Evolutionary conservation across 2,113 vertebrate species (phyloP).

Genomic region (Mohoua ochrocephala): DNA sequence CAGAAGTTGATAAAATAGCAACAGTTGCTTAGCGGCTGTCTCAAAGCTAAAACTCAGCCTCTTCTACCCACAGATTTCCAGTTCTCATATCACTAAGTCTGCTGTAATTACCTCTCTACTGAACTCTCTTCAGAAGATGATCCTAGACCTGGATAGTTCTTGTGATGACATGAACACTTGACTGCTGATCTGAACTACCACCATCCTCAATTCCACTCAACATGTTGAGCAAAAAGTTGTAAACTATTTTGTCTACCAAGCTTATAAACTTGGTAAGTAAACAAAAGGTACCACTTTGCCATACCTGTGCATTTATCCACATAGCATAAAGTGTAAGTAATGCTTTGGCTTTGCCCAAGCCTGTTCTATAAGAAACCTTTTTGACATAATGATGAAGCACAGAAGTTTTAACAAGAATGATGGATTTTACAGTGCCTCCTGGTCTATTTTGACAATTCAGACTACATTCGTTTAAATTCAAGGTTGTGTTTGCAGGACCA

Average conservation of each 20-base stretch:
- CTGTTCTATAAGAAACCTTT: background rate
- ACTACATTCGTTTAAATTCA: background rate
- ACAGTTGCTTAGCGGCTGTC: background rate
- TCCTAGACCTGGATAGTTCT: background rate
- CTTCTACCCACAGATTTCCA: background rate
- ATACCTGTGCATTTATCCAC: background rate
- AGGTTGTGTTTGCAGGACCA: background rate
- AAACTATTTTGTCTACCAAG: background rate
- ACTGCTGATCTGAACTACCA: background rate
- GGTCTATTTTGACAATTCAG: background rate
- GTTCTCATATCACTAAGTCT: background rate
- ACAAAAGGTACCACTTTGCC: background rate
- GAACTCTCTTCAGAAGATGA: background rate
- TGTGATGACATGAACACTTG: background rate
- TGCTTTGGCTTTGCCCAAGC: background rate
- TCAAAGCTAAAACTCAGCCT: background rate
- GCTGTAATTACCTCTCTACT: background rate
- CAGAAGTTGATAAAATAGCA: background rate
- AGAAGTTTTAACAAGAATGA: background rate
- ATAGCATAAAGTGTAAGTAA: background rate
- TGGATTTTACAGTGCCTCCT: background rate
- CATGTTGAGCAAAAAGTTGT: background rate
- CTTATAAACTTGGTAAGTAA: background rate
- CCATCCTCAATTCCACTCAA: background rate
- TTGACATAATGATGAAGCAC: background rate